Conservation (phyloP, 2,113 vertebrate genomes). For the Telmatochromis sp. region DNA sequence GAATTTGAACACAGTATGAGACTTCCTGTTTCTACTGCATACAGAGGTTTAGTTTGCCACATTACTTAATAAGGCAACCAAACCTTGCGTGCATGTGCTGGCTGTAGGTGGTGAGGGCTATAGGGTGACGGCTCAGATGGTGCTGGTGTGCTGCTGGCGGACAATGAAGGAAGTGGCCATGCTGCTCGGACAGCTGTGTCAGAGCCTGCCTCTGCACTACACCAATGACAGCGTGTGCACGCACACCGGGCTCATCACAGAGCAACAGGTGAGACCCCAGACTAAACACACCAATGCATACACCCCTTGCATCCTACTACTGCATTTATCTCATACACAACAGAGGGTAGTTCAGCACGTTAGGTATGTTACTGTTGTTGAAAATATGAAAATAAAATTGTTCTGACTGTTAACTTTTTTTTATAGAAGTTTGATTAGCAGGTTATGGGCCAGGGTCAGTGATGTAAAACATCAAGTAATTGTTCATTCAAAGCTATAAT, state of each 20-base stretch:
- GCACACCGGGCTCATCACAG: conserved; percentile 70
- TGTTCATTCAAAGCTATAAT: not conserved
- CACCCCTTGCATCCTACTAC: not conserved
- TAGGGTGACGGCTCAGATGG: conserved; percentile 93
- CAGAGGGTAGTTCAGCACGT: not conserved
- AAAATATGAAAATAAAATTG: not conserved
- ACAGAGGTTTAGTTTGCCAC: not conserved
- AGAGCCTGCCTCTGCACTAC: conserved; percentile 74
- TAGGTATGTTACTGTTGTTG: not conserved
- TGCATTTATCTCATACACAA: not conserved
- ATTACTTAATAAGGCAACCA: not conserved
- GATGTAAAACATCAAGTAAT: not conserved
- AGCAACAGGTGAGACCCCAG: conserved; percentile 78
- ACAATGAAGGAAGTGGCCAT: conserved; percentile 96
- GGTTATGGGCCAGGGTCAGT: not conserved
- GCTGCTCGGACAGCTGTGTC: conserved; percentile 85
- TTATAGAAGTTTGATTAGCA: not conserved
- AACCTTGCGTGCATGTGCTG: not conserved
- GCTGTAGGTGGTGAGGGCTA: conserved; percentile 65
- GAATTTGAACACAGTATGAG: not conserved
- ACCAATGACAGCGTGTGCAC: not conserved
- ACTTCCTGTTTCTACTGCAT: not conserved
- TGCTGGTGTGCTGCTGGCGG: conserved; percentile 95
- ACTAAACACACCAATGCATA: not conserved
- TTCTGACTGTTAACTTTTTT: not conserved